These are phyloP conservation scores for Metalampra italica DNA, from an alignment of 2,888 invertebrate species.

Conservation along the genomic window DNA sequence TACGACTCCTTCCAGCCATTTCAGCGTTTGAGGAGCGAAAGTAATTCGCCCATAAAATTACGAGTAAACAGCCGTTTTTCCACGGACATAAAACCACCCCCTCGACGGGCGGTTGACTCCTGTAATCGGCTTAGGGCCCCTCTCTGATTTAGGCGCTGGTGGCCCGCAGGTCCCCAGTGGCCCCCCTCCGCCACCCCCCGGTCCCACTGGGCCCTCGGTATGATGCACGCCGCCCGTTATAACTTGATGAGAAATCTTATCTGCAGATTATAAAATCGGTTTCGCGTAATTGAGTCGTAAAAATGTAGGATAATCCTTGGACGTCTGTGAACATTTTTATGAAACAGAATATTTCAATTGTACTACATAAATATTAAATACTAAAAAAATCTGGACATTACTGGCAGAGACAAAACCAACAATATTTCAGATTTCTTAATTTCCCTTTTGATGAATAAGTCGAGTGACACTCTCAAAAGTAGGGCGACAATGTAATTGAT, in stretches of 20 bases:
- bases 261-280: slow-evolving; percentile 72
- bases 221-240: slow-evolving; percentile 62
- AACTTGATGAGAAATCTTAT: slow-evolving; percentile 74
- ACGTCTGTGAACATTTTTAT: slow-evolving; percentile 1
- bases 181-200: slow-evolving; percentile 20
- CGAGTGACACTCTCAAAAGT: background rate
- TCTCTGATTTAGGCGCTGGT: slow-evolving; percentile 39
- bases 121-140: slow-evolving; percentile 74
- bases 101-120: slow-evolving; percentile 59
- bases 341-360: background rate
- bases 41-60: slow-evolving; percentile 75
- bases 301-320: slow-evolving; percentile 29
- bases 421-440: too few relatives aligned
- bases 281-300: slow-evolving; percentile 73
- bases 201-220: slow-evolving; percentile 46
- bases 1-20: slow-evolving; percentile 64
- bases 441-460: background rate
- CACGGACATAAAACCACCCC: slow-evolving; percentile 67
- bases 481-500: background rate
- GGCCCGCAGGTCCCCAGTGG: background rate
- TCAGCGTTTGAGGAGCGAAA: slow-evolving; percentile 70
- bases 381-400: too few relatives aligned
- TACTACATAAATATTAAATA: background rate
- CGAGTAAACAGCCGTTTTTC: slow-evolving; percentile 75
- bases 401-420: too few relatives aligned